These are phyloP conservation scores for Premnoplex brunnescens DNA, from an alignment of 2,797 vertebrate genomes.

Conservation along the genomic window DNA sequence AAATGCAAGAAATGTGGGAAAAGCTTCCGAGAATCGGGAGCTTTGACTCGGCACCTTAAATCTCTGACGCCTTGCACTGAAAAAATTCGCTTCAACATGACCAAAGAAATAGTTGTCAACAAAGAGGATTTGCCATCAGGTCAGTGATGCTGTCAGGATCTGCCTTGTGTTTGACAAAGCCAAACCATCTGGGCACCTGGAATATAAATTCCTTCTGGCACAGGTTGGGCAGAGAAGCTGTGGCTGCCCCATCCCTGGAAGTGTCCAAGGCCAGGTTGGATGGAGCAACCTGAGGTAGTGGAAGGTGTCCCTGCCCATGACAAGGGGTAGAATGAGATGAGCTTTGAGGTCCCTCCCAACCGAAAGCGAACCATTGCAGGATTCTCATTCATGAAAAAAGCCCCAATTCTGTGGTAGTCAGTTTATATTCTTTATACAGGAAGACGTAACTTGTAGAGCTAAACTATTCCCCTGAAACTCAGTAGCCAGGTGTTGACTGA, in stretches of 20 bases:
- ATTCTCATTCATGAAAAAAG: background rate
- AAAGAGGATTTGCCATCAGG: conserved; percentile 88
- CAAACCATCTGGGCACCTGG: accelerated
- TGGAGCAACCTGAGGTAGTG: background rate
- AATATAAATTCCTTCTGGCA: background rate
- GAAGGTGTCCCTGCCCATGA: background rate
- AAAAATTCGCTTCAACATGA: conserved; percentile 91
- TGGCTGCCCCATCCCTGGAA: background rate
- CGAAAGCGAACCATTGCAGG: too few species aligned
- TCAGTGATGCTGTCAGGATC: conserved; percentile 35
- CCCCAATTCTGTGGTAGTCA: background rate
- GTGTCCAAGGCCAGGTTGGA: background rate
- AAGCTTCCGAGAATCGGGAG: conserved; percentile 95
- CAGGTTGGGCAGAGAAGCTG: background rate
- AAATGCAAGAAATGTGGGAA: conserved; percentile 93
- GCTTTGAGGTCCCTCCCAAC: background rate
- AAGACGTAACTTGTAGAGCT: background rate
- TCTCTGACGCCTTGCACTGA: conserved; percentile 96
- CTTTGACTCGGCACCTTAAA: conserved; percentile 94
- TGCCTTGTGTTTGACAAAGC: background rate
- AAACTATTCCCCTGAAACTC: background rate
- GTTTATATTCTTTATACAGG: background rate
- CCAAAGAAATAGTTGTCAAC: conserved; percentile 86
- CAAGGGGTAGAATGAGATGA: background rate
- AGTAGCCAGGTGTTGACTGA: accelerated